phyloP scores from a whole-genome alignment of 2,113 vertebrate genomes.

The Lamprotornis superbus region DNA sequence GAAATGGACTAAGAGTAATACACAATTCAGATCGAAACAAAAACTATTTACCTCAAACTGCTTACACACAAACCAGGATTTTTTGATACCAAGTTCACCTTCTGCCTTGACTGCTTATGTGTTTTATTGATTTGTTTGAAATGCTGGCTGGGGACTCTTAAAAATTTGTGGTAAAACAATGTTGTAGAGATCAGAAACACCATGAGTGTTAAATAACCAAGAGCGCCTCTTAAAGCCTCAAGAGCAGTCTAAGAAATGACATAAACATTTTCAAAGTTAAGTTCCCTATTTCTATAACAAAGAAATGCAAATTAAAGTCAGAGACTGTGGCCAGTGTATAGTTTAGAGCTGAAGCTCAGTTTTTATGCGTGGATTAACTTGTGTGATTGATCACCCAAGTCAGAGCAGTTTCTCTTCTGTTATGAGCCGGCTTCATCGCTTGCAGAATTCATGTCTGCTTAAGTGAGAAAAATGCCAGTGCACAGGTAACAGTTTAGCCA shows the following conservation, averaged over 20 bases:
- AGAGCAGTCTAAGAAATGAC: neutral
- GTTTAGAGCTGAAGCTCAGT: neutral
- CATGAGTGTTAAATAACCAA: neutral
- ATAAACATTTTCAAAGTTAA: conserved; percentile 8
- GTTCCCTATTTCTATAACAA: conserved; percentile 29
- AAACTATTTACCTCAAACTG: conserved; percentile 9
- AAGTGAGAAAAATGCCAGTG: neutral
- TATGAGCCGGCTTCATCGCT: neutral
- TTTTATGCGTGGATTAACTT: neutral
- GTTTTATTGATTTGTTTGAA: neutral
- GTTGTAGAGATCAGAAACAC: neutral
- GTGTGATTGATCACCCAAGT: neutral
- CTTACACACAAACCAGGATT: neutral
- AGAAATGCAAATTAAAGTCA: conserved; percentile 4
- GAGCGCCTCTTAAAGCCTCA: neutral
- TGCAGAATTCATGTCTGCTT: neutral
- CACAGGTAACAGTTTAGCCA: neutral
- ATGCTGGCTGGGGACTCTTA: neutral
- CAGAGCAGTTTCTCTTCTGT: neutral
- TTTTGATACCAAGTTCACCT: conserved; percentile 1
- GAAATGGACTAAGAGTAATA: neutral
- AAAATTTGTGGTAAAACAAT: conserved; percentile 15
- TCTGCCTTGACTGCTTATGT: conserved; percentile 31
- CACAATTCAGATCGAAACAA: neutral
- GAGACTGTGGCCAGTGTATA: neutral